phyloP scores from a whole-genome alignment of 1,140 invertebrate genomes.

The Teleopsis dalmanni region DNA sequence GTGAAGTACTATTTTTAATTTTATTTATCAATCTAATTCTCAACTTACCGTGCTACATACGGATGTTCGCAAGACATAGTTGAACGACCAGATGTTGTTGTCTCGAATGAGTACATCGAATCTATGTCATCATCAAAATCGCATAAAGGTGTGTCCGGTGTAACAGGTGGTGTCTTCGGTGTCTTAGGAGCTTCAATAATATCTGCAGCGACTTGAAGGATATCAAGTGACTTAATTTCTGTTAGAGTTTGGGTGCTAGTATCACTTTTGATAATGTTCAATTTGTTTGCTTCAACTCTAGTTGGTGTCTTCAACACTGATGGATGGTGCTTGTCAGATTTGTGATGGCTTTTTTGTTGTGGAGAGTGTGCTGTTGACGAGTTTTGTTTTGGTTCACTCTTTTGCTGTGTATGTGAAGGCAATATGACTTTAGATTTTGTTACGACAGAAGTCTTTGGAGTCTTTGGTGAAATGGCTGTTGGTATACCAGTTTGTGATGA shows the following conservation, averaged over 20 bases:
- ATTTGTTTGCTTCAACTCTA: neutral
- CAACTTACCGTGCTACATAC: constrained; percentile 55
- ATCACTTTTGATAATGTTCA: constrained; percentile 1
- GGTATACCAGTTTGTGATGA: no score
- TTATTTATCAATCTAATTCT: no score
- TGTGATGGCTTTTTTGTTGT: neutral
- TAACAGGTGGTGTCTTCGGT: constrained; percentile 52
- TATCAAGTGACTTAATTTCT: neutral
- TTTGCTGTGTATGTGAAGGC: no score
- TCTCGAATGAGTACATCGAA: constrained; percentile 68
- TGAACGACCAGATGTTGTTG: constrained; percentile 55
- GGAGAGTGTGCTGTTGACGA: no score
- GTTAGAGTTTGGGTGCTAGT: constrained; percentile 1
- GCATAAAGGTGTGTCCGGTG: constrained; percentile 48
- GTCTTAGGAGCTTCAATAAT: constrained; percentile 32
- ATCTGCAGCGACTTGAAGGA: neutral
- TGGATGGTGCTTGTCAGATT: neutral
- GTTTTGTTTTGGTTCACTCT: no score
- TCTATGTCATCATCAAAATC: constrained; percentile 61
- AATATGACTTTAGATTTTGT: no score
- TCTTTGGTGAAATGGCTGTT: neutral
- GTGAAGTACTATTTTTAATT: no score
- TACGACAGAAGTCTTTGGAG: neutral
- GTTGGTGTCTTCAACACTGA: neutral
- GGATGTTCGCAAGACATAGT: constrained; percentile 61